Conservation (phyloP, 2,113 vertebrate species). For the Barbus barbus region DNA sequence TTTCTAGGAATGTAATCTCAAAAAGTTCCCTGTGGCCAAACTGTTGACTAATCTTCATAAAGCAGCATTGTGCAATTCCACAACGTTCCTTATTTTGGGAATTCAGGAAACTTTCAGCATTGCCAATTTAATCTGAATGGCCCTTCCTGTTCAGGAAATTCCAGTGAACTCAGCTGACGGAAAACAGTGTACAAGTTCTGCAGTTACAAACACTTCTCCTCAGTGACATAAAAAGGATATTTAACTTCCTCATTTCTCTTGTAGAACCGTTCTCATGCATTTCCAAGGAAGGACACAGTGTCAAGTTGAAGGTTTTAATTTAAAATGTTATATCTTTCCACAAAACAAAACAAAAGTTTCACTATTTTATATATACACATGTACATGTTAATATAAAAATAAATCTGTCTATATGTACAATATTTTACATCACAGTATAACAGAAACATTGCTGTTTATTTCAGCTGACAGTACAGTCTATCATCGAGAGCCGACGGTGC, state of each 20-base stretch:
- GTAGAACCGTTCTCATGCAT: neutral
- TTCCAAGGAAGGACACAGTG: slow-evolving; percentile 22
- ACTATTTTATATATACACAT: slow-evolving; percentile 20
- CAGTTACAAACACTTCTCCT: slow-evolving; percentile 27
- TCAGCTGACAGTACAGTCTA: slow-evolving; percentile 30
- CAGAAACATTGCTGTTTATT: slow-evolving; percentile 59
- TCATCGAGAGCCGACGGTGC: slow-evolving; percentile 31
- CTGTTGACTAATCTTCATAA: slow-evolving; percentile 5
- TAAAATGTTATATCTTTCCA: slow-evolving; percentile 41
- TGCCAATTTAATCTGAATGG: slow-evolving; percentile 7
- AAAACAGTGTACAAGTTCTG: slow-evolving; percentile 15
- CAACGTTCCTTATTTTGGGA: slow-evolving; percentile 35
- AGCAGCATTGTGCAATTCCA: neutral
- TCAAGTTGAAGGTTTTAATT: slow-evolving; percentile 50
- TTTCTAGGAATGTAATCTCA: neutral
- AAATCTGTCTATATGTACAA: slow-evolving; percentile 76
- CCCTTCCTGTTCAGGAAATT: slow-evolving; percentile 57
- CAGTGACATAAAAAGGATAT: slow-evolving; percentile 34
- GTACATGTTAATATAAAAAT: slow-evolving; percentile 77
- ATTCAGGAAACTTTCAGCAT: slow-evolving; percentile 49
- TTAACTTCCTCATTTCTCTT: slow-evolving; percentile 18
- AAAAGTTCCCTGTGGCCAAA: neutral
- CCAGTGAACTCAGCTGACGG: slow-evolving; percentile 54
- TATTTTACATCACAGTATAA: slow-evolving; percentile 78
- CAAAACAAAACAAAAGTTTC: slow-evolving; percentile 8